A percentile compares a stretch with the other conserved stretches of the same genome.
Conservation (phyloP, 2,888 invertebrate species). For the Hyposoter dolosus region DNA sequence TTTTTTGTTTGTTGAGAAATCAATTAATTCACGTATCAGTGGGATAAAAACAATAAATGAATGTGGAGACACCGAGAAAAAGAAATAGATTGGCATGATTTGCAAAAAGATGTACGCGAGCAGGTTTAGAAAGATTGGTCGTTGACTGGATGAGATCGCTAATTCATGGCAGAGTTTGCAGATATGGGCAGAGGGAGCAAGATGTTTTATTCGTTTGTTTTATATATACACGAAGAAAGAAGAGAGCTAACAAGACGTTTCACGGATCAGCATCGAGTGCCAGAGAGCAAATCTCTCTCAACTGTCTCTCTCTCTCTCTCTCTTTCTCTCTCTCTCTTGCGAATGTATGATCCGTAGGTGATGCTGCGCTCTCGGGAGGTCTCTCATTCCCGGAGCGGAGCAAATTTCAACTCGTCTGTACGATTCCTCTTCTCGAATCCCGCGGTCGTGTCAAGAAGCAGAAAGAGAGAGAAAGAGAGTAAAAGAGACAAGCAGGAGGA, state of each 20-base stretch:
- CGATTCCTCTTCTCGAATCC: constrained; percentile 56
- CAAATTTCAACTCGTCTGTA: constrained; percentile 74
- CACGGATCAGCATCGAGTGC: constrained; percentile 80
- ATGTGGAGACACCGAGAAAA: not conserved
- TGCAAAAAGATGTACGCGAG: not conserved
- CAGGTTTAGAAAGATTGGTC: not conserved
- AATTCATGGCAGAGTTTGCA: constrained; percentile 13
- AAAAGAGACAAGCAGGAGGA: constrained; percentile 75
- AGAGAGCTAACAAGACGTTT: constrained; percentile 82
- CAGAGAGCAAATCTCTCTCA: constrained; percentile 66
- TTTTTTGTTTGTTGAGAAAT: too few relatives aligned
- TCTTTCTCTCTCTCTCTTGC: constrained; percentile 38
- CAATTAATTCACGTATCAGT: not conserved
- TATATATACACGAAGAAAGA: constrained; percentile 40
- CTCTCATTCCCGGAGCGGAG: constrained; percentile 73
- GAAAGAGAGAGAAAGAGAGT: constrained; percentile 33
- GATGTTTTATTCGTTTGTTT: constrained; percentile 74
- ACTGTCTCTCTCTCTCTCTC: too few relatives aligned
- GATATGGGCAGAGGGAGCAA: constrained; percentile 18
- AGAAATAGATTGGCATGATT: not conserved
- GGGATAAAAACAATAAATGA: not conserved
- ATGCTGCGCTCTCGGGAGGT: constrained; percentile 79
- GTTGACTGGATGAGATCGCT: constrained; percentile 21
- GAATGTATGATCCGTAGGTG: constrained; percentile 70
- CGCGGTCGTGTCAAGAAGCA: constrained; percentile 36